Percentiles rank a stretch among this genome's conserved stretches.
These are phyloP conservation scores for Drosophila mercatorum DNA, from an alignment of 2,888 invertebrate genomes.

Conservation along the genomic window DNA sequence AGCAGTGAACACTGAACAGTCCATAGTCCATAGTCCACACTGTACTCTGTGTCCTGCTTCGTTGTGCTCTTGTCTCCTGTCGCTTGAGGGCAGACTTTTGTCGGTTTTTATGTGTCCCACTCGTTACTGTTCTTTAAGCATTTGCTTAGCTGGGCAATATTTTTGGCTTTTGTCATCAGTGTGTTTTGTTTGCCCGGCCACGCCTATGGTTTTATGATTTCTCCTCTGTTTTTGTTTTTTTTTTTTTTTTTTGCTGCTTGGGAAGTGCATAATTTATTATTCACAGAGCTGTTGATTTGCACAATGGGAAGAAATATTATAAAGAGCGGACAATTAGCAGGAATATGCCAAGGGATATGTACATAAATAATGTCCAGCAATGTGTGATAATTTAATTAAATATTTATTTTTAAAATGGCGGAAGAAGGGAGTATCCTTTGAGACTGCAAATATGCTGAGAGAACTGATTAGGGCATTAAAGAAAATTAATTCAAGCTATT, in stretches of 20 bases:
- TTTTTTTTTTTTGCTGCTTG: slow-evolving; percentile 14
- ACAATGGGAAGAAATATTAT: slow-evolving; percentile 46
- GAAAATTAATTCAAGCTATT: background rate
- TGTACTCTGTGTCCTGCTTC: slow-evolving; percentile 21
- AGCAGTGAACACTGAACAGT: slow-evolving; percentile 33
- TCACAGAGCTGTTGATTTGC: slow-evolving; percentile 37
- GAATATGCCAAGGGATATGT: slow-evolving; percentile 21
- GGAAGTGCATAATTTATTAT: slow-evolving; percentile 61
- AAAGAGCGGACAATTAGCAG: slow-evolving; percentile 48
- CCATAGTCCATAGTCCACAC: slow-evolving; percentile 19
- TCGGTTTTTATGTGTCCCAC: slow-evolving; percentile 48
- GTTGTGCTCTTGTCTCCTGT: slow-evolving; percentile 44
- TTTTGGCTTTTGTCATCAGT: slow-evolving; percentile 53
- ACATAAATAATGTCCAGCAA: background rate
- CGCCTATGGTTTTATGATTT: slow-evolving; percentile 35
- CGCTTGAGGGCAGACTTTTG: slow-evolving; percentile 54
- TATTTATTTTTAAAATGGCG: background rate
- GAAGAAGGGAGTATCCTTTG: too few species aligned
- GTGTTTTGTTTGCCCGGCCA: slow-evolving; percentile 49
- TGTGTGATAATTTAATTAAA: slow-evolving; percentile 6
- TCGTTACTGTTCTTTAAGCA: slow-evolving; percentile 42
- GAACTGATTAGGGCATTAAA: too few species aligned
- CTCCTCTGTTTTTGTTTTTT: slow-evolving; percentile 6
- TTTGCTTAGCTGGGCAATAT: slow-evolving; percentile 59
- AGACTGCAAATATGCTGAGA: background rate